Evolutionary conservation across 1,140 invertebrate species (phyloP), one percentile per base, ranked within the genome.

Genomic region (Melipona quadrifasciata): DNA sequence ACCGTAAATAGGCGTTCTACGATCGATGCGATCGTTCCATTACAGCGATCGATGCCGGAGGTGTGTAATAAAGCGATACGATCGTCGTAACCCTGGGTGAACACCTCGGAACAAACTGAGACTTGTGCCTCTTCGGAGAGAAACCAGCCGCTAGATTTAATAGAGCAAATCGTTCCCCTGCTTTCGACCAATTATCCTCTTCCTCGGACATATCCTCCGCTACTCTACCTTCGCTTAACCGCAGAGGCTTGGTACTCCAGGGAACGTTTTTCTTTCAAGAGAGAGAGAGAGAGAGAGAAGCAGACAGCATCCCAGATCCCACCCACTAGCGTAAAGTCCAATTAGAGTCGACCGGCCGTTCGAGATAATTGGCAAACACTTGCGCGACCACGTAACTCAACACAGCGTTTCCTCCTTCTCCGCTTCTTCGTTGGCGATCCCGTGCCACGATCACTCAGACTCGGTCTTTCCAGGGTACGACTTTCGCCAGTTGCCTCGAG

Each of bases 311-410:
- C 84, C 88, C 88, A 57, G 90, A 93, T 91, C 91, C 92, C 92
- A 93, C 93, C 92, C 92, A 93, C 92, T 73, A 90, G 80, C 88
- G 82, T 83, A 91, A 93, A 93, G 91, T 92, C 92, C 93, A 93
- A 93, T 93, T 93, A 93, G 92, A 93, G 91, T 89, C 89, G 92
- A 91, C 91, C 92, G 92, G 90, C 85, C 91, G 92, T 93, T 90
- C 84, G 87, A 91, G 92, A 93, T 93, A 93, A 93, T 93, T 92
- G 91, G 92, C 91, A 89, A 93, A 92, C 91, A 92, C 89, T 92
- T 87, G 89, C 80, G 84, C 88, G 87, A 91, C 88, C 86, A 93
- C 90, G 90, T 93, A 93, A 92, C 89, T 93, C 90, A 92, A 57
- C 64, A 57, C 64, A 92, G 91, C 91, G 83, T 91, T 84, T 87